Base-by-base conservation (phyloP, 2,797 vertebrate genomes). In the Somateria mollissima region DNA sequence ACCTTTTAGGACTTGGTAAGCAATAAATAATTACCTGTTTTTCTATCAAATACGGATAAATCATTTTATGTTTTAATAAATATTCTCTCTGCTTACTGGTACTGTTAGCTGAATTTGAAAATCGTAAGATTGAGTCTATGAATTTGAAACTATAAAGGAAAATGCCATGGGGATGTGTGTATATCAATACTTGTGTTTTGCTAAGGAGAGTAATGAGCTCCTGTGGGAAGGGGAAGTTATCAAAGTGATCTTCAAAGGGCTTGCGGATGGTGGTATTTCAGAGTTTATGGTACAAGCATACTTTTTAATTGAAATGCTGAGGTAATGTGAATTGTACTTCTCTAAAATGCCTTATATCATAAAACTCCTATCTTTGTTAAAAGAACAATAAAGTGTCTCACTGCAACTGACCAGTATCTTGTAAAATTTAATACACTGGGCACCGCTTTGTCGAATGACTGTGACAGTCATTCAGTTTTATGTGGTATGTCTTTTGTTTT, bases 1-100 rank as follows among this genome's bases (percentile, higher is more conserved):
- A 99, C 97, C 98, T 99, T 89, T 98, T 99, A 96, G 99, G 99
- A 95, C 98, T 99, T 57, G 99, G 99, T 99, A 98, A 99, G 99
- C 97, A 97, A 75, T 84, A 47, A 77, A 41, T 91, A 93, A 84
- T 87, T 85, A 51, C 57, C 54, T 64, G 28, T 3, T 73, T 92
- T 94, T 60, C 39, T 78, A n/a, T 78, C 16, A 51, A 72, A 64
- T 27, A 16, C 16, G 39, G 22, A n/a, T 66, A 22, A 0, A 0
- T 54, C 1, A 2, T 64, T 87, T 86, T 73, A 15, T 78, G 34
- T 58, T 66, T 84, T 32, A 58, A 56, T 61, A 61, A 18, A 43
- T 30, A 13, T 4, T 94, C 60, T 89, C 18, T 85, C 51, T 94
- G 67, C n/a, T 92, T 87, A 51, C 84, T 92, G 39, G 77, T 87